Evolutionary conservation across 2,797 vertebrate genomes (phyloP).

Genomic region (Basileuterus tristriatus): DNA sequence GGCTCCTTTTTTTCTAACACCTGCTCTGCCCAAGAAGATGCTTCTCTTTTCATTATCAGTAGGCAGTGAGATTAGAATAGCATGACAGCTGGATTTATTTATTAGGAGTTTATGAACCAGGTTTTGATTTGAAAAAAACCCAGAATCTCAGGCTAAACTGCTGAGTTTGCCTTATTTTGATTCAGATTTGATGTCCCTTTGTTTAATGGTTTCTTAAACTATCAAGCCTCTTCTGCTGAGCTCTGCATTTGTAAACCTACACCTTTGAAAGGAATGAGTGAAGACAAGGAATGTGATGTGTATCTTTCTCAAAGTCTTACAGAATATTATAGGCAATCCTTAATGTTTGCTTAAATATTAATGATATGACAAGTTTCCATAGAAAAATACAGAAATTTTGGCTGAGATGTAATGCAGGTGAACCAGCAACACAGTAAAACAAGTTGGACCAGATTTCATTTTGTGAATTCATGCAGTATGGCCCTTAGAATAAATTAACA

Average conservation of each 20-base stretch:
- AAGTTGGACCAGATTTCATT: not conserved
- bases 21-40: constrained; percentile 28
- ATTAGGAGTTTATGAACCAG: not conserved
- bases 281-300: not conserved
- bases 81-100: constrained; percentile 2
- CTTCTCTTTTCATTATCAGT: constrained; percentile 6
- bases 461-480: not conserved
- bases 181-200: not conserved
- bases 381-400: not conserved
- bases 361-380: not conserved
- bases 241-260: not conserved
- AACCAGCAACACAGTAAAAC: not conserved
- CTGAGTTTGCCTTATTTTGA: not conserved
- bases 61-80: not conserved
- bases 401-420: not conserved
- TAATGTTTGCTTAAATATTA: not conserved
- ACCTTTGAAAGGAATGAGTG: not conserved
- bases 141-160: not conserved
- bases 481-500: not conserved
- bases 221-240: not conserved
- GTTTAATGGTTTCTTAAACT: not conserved
- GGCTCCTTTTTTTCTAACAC: constrained; percentile 14
- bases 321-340: not conserved
- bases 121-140: not conserved
- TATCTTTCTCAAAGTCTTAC: not conserved